Evolutionary conservation across 2,113 vertebrate genomes (phyloP).

Genomic region (Alaudala cheleensis): DNA sequence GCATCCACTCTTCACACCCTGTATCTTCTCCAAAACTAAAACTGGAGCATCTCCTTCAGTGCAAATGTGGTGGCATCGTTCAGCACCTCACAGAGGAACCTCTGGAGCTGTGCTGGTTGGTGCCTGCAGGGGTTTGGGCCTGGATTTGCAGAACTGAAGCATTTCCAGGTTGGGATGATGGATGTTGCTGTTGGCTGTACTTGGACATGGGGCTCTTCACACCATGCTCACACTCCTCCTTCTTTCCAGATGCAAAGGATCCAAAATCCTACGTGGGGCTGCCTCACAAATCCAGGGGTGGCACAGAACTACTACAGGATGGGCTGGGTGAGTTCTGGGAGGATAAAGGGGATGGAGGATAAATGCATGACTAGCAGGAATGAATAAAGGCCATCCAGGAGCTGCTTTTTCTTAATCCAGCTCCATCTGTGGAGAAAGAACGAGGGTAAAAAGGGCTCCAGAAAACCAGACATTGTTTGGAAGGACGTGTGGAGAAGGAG

Average conservation of each 20-base stretch:
- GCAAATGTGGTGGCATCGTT: background rate
- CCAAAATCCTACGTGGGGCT: rapidly evolving
- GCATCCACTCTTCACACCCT: background rate
- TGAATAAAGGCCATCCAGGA: background rate
- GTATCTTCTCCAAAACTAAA: background rate
- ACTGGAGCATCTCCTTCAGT: background rate
- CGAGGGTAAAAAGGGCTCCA: background rate
- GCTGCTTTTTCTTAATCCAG: background rate
- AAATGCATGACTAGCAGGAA: background rate
- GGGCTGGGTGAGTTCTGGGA: background rate
- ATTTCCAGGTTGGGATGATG: background rate
- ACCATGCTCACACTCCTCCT: background rate
- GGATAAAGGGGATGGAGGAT: background rate
- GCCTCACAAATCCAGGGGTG: background rate
- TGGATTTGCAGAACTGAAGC: background rate
- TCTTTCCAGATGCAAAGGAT: background rate
- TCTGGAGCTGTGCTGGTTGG: background rate
- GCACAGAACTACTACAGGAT: background rate
- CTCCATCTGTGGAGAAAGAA: background rate
- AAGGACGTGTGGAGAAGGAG: background rate
- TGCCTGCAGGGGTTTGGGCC: background rate
- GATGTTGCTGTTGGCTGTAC: background rate
- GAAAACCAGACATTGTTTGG: background rate
- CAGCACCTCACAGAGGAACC: background rate
- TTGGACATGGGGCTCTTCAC: background rate